phyloP scores from a whole-genome alignment of 2,113 vertebrate species.

The Corvus moneduloides region DNA sequence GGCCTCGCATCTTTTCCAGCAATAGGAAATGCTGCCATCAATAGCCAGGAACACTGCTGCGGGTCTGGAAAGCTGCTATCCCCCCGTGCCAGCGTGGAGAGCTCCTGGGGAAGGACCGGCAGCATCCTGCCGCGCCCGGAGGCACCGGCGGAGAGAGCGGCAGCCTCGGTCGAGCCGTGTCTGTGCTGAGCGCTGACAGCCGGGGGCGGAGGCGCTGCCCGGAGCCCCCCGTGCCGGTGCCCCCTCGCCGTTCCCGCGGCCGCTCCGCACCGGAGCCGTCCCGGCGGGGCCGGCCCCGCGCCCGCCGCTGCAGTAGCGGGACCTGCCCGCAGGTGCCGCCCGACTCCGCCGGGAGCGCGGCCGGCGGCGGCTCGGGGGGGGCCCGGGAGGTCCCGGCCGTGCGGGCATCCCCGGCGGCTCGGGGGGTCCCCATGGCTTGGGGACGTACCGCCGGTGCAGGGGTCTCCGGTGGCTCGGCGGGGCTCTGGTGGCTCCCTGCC shows the following conservation, averaged over 20 bases:
- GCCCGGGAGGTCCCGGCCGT: too few species aligned
- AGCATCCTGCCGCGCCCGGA: accelerated
- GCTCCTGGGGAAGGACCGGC: not conserved
- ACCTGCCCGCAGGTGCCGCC: conserved; percentile 61
- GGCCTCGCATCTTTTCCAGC: not conserved
- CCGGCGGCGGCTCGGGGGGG: not conserved
- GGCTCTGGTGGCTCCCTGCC: too few species aligned
- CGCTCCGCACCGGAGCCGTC: not conserved
- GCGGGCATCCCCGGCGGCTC: not conserved
- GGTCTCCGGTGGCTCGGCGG: not conserved
- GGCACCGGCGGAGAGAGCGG: not conserved
- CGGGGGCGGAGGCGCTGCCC: not conserved
- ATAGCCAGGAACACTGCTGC: accelerated
- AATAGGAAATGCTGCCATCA: accelerated
- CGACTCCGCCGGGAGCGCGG: conserved; percentile 53
- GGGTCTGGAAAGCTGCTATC: not conserved
- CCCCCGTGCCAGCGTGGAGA: not conserved
- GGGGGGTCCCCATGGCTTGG: too few species aligned
- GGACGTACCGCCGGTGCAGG: not conserved
- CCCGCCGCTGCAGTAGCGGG: conserved; percentile 1
- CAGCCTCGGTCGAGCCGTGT: not conserved
- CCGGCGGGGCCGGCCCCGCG: not conserved
- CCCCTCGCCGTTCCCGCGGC: not conserved
- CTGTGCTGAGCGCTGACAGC: accelerated
- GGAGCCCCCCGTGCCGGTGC: not conserved